Base-by-base conservation (phyloP, 2,113 vertebrate genomes). In the Picathartes gymnocephalus region DNA sequence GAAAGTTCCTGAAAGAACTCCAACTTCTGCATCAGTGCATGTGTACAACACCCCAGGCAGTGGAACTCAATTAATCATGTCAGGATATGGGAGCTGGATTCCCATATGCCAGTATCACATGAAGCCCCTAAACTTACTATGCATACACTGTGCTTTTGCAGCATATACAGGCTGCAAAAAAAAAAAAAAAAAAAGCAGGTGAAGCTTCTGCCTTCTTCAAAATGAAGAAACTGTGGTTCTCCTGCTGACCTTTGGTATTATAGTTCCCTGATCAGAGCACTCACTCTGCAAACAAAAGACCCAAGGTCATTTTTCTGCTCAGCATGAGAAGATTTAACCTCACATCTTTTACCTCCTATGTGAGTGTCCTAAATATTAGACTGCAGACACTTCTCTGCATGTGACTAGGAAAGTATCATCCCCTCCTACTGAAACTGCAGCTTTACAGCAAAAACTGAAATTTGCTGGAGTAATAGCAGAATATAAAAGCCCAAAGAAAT, bases 361-460 rank as follows among this genome's bases (percentile, higher is more conserved):
- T 90, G 83, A 92, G 86, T 71, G 50, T 93, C 86, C 91, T 94
- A 92, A 86, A 90, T 96, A 90, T 83, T 81, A 91, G 80, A 91
- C 69, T 81, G 72, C 69, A 86, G 86, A 88, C 25, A 66, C 28
- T 92, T 93, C 88, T 92, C 94, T 88, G 68, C 68, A 51, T 90
- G 86, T 88, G 71, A 88, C 82, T 65, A 33, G 42, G n/a, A 57
- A 78, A 90, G 58, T 69, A 93, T 81, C 83, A 62, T 92, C 64
- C 69, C 19, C 40, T 92, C 72, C 80, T 92, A 90, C 83, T 74
- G 76, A 86, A 94, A 81, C 31, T 58, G 74, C 4, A 3, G n/a
- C 61, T 94, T 90, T 86, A 30, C 39, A 94, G 42, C 30, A 64
- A 70, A 92, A 86, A 12, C 7, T 62, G 50, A 73, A 61, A 86